A percentile compares a stretch with the other conserved stretches of the same genome.
phyloP scores from a whole-genome alignment of 2,797 vertebrate genomes.

The Enteromius treurensis region DNA sequence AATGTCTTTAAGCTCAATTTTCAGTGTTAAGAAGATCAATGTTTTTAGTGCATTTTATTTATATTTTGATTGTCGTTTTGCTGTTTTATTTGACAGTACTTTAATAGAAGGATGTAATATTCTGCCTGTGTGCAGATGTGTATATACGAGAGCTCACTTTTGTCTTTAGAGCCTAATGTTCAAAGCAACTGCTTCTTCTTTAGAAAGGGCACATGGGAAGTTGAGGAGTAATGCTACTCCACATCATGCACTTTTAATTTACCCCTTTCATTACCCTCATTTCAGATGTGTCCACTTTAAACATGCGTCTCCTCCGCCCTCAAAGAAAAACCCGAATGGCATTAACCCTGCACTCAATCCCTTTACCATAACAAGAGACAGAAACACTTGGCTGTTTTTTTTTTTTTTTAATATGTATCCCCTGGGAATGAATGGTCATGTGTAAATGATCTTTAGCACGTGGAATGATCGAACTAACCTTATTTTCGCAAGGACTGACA shows the following conservation, averaged over 20 bases:
- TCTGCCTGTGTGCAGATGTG: constrained; percentile 73
- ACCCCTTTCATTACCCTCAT: constrained; percentile 23
- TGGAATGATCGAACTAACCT: not conserved
- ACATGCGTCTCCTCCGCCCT: constrained; percentile 25
- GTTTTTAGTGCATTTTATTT: constrained; percentile 76
- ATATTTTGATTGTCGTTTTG: constrained; percentile 76
- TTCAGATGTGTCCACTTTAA: constrained; percentile 14
- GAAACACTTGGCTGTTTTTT: constrained; percentile 9
- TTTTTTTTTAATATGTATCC: not conserved
- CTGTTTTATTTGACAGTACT: constrained; percentile 73
- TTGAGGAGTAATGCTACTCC: constrained; percentile 49
- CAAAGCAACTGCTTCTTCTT: constrained; percentile 60
- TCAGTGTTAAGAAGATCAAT: constrained; percentile 68
- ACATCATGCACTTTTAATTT: constrained; percentile 61
- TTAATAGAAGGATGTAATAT: constrained; percentile 69
- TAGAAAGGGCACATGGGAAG: constrained; percentile 46
- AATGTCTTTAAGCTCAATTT: constrained; percentile 56
- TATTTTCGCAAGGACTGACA: constrained; percentile 21
- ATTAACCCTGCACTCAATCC: constrained; percentile 14
- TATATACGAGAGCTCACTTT: constrained; percentile 68
- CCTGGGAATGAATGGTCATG: constrained; percentile 2
- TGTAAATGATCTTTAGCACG: not conserved
- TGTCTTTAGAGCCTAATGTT: constrained; percentile 68
- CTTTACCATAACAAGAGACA: not conserved
- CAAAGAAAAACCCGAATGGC: constrained; percentile 29